phyloP scores from a whole-genome alignment of 2,888 invertebrate species.

The Leptarthrus brevirostris region DNA sequence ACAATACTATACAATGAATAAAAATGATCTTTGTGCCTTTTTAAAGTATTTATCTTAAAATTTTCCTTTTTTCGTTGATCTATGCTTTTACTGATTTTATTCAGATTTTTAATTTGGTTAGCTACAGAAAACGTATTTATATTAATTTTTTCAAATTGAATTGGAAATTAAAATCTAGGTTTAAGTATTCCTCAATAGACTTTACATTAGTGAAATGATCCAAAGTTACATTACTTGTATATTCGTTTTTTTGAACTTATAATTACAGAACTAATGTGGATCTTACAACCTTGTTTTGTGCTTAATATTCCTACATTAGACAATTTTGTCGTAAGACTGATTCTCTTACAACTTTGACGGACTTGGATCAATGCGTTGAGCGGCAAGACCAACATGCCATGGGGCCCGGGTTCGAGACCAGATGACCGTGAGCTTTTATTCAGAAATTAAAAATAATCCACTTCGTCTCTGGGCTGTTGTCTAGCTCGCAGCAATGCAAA shows the following conservation, averaged over 20 bases:
- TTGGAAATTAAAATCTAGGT: no score
- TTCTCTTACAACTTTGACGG: no score
- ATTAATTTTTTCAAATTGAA: neutral
- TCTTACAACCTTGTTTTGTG: neutral
- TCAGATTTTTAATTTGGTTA: neutral
- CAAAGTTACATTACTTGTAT: neutral
- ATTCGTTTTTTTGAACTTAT: neutral
- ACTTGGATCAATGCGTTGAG: no score
- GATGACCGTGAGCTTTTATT: neutral
- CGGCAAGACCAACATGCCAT: neutral
- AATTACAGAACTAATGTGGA: neutral
- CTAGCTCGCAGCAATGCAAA: no score
- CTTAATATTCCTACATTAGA: no score
- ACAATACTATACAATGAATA: no score
- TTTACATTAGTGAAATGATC: neutral
- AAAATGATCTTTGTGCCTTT: no score
- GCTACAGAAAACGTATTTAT: neutral
- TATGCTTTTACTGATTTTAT: neutral
- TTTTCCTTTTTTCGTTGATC: neutral
- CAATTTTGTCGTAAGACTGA: no score
- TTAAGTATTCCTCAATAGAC: neutral
- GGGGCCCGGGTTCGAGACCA: no score
- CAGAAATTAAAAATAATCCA: no score
- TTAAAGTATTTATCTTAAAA: no score
- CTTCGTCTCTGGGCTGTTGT: no score